Evolutionary conservation across 2,113 vertebrate species (phyloP), one percentile per base, ranked within the genome.

Genomic region (Charina bottae): DNA sequence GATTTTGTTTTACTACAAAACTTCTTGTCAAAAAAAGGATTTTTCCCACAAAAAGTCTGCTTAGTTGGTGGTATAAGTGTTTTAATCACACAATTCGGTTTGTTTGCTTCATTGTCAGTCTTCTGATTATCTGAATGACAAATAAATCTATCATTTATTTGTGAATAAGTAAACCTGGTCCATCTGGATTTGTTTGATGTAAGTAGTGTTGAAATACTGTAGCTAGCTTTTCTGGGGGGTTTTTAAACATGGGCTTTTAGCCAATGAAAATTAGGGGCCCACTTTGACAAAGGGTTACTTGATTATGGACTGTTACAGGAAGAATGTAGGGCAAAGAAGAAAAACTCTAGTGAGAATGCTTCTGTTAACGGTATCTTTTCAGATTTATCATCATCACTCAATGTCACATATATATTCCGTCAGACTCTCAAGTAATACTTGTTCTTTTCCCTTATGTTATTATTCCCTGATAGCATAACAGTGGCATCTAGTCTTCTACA

Each of bases 191-290:
- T 78, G 62, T 93, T 90, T 93, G 89, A 94, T 19, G 19, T 95
- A 90, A 68, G 93, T 92, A 94, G 87, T n/a, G 53, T 72, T 87
- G 9, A 24, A 90, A 90, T 88, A 92, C 85, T 94, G 93, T 93
- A 89, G 55, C 10, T 91, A 46, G 53, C 53, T 54, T 23, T 95
- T 85, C 62, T 87, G 10, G 28, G 15, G 0, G 85, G 23, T 68
- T 89, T 28, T n/a, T n/a, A n/a, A n/a, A 54, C 59, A 83, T 13
- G 26, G 37, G 87, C 5, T 26, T 89, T 23, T 53, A 26, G 55
- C 85, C 87, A 94, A 89, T 56, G 87, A 72, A 87, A 91, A 90
- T 23, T 90, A 90, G 88, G 88, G 92, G 78, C 60, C n/a, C 33
- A 19, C 89, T 90, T 89, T 55, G 60, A 91, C 1, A 83, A 53